Conservation (phyloP, 1,140 invertebrate species). For the Cydia fagiglandana region DNA sequence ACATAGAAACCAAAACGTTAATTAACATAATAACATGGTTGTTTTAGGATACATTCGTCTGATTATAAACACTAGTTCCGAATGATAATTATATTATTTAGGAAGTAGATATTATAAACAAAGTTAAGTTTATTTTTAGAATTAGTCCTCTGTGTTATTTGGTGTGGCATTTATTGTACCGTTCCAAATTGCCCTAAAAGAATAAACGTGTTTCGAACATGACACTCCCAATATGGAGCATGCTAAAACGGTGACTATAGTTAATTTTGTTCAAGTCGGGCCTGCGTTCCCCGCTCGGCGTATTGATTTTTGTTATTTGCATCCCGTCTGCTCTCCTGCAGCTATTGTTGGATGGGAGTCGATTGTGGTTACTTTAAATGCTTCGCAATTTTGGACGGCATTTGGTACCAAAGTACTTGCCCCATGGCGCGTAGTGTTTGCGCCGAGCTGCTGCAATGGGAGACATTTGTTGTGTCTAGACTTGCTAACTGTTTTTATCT, state of each 20-base stretch:
- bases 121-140: not conserved
- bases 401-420: constrained; percentile 20
- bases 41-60: too few species aligned
- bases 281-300: constrained; percentile 57
- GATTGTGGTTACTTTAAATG: constrained; percentile 58
- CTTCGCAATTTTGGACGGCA: constrained; percentile 41
- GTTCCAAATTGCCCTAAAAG: not conserved
- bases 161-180: not conserved
- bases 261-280: constrained; percentile 72
- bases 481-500: constrained; percentile 19
- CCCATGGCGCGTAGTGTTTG: constrained; percentile 11
- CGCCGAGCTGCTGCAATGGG: constrained; percentile 22
- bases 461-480: constrained; percentile 29
- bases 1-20: too few species aligned
- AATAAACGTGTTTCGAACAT: constrained; percentile 19
- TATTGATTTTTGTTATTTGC: constrained; percentile 79
- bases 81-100: not conserved
- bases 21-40: too few species aligned
- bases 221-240: constrained; percentile 39
- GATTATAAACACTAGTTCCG: not conserved
- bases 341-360: constrained; percentile 70
- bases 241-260: constrained; percentile 56
- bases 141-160: not conserved
- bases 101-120: not conserved
- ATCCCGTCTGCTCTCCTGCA: constrained; percentile 72